phyloP scores from a whole-genome alignment of 2,113 vertebrate genomes.

The Cephalopholis sonnerati region DNA sequence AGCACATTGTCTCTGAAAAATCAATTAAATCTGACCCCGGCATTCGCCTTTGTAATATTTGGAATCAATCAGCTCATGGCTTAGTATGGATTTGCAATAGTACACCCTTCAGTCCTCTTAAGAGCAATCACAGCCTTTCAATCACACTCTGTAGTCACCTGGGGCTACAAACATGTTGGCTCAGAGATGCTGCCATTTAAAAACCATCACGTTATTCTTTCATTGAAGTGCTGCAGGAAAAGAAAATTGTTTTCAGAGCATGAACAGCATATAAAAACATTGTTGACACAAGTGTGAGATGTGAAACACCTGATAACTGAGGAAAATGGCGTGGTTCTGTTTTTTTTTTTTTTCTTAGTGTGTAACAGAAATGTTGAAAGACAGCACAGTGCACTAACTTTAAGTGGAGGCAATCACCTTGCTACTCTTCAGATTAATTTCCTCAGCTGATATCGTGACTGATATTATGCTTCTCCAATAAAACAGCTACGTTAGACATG shows the following conservation, averaged over 20 bases:
- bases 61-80: slow-evolving; percentile 76
- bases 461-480: background rate
- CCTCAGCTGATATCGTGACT: slow-evolving; percentile 17
- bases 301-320: slow-evolving; percentile 46
- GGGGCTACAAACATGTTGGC: slow-evolving; percentile 53
- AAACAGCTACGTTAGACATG: background rate
- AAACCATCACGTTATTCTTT: slow-evolving; percentile 62
- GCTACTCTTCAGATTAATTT: slow-evolving; percentile 43
- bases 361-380: slow-evolving; percentile 13
- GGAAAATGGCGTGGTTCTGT: slow-evolving; percentile 19
- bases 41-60: slow-evolving; percentile 70
- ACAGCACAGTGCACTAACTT: background rate
- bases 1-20: slow-evolving; percentile 68
- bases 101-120: slow-evolving; percentile 72
- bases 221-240: slow-evolving; percentile 51
- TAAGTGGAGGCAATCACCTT: slow-evolving; percentile 8
- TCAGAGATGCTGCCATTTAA: slow-evolving; percentile 73
- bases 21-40: slow-evolving; percentile 70
- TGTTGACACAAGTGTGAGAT: slow-evolving; percentile 41
- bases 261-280: slow-evolving; percentile 55
- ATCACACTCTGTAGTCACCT: slow-evolving; percentile 65
- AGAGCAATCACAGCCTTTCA: slow-evolving; percentile 72
- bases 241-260: slow-evolving; percentile 54
- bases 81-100: slow-evolving; percentile 78
- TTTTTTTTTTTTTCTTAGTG: background rate